These are phyloP conservation scores for Thumatha senex DNA, from an alignment of 2,888 invertebrate species.

Conservation along the genomic window DNA sequence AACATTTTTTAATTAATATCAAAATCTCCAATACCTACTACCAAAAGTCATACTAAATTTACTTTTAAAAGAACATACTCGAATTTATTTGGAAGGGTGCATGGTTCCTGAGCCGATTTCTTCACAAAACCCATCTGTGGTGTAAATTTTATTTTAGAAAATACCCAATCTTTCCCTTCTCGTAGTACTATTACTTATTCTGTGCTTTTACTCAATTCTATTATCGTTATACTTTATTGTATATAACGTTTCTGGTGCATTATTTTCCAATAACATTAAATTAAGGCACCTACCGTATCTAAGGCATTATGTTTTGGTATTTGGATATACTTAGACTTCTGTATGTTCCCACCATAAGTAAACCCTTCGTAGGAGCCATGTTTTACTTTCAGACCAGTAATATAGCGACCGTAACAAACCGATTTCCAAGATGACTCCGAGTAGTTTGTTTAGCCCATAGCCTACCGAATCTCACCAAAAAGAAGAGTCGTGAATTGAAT, in stretches of 20 bases:
- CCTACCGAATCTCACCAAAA: constrained; percentile 71
- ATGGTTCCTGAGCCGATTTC: no score
- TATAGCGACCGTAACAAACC: constrained; percentile 62
- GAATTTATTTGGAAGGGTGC: no score
- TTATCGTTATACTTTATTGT: no score
- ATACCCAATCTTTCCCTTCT: no score
- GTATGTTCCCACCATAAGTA: constrained; percentile 42
- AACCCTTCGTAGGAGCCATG: constrained; percentile 39
- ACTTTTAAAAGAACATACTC: no score
- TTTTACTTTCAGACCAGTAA: constrained; percentile 43
- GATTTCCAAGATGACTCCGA: constrained; percentile 64
- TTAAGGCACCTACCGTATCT: constrained; percentile 8
- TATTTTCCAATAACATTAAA: background rate
- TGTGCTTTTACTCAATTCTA: no score
- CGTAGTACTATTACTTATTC: no score
- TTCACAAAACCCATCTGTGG: no score
- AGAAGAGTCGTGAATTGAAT: constrained; percentile 75
- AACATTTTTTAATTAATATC: no score
- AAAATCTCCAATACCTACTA: no score
- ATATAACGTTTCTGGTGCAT: background rate
- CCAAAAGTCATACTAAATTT: no score
- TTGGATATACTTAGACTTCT: constrained; percentile 15
- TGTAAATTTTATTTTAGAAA: no score
- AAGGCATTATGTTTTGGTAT: constrained; percentile 25
- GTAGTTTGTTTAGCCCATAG: constrained; percentile 74